Base-by-base conservation (phyloP, 2,797 vertebrate genomes). In the Phoeniculus purpureus region DNA sequence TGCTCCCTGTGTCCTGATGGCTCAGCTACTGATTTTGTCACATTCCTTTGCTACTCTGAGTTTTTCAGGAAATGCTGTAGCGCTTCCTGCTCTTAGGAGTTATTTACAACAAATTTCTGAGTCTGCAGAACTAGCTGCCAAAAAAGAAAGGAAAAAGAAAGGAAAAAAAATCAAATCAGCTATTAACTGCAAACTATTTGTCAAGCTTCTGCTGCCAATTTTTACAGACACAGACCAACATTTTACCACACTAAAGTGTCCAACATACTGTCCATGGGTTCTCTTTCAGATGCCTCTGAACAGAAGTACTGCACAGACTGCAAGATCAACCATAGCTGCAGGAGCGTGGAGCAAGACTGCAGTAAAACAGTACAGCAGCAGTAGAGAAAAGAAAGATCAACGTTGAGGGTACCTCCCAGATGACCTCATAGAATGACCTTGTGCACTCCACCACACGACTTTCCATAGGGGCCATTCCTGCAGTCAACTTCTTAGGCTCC, bases 21-120 rank as follows among this genome's bases (percentile, higher is more conserved):
- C 88, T 95, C 92, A 95, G 92, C 94, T 95, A 96, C 95, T 95
- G 95, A 90, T 95, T 95, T 92, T 94, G 90, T 94, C 95, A 96
- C 92, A 92, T 96, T 95, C 92, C 76, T 94, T 83, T 90, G 76
- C 93, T 95, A 73, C 54, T 90, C 76, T 48, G 79, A 93, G 81
- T 85, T 93, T 95, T 92, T 94, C 70, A 94, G 93, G 86, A 93
- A 85, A 87, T 64, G 66, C 66, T 83, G 79, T 73, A 92, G 84
- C 85, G 81, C 66, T 87, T 94, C 73, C 81, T 95, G 62, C 86
- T 93, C 73, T 85, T 85, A 87, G 25, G 72, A 95, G 73, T 92
- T 94, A 94, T 94, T 95, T 94, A 93, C 81, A 89, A 80, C 56
- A 81, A 78, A 87, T 92, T 85, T 95, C 92, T 94, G 76, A 94